These are phyloP conservation scores for Suricata suricatta DNA, from an alignment of 2,113 vertebrate species.

Conservation along the genomic window DNA sequence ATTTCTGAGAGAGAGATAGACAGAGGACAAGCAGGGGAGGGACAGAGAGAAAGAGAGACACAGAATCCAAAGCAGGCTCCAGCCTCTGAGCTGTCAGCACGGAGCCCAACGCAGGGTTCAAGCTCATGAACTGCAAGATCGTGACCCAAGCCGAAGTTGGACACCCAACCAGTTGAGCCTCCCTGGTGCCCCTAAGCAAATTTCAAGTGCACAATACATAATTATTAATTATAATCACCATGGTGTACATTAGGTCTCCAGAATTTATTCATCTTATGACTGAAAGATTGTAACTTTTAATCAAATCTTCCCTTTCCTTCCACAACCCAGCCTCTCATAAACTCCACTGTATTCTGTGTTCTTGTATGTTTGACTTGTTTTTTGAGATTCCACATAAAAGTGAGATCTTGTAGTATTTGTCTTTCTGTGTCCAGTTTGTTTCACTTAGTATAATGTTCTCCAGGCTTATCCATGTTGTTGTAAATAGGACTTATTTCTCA, in stretches of 20 bases:
- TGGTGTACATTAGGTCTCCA: neutral
- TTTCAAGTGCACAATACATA: neutral
- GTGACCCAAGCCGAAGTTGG: too few relatives aligned
- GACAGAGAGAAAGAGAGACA: too few relatives aligned
- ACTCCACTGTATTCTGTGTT: neutral
- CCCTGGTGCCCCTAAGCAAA: neutral
- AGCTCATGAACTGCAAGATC: too few relatives aligned
- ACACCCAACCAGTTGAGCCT: neutral
- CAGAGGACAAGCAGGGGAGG: too few relatives aligned
- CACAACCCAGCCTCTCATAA: neutral
- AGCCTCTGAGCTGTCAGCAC: too few relatives aligned
- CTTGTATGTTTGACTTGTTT: neutral
- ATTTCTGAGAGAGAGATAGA: too few relatives aligned
- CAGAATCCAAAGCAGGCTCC: too few relatives aligned
- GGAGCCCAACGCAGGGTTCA: too few relatives aligned
- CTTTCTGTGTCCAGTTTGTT: neutral
- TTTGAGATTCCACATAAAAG: neutral
- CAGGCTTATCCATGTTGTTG: neutral
- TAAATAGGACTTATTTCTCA: neutral
- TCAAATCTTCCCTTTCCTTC: neutral
- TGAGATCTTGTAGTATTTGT: neutral
- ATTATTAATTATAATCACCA: neutral
- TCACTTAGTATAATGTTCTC: neutral
- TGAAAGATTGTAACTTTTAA: neutral
- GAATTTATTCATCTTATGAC: neutral